These are phyloP conservation scores for Zapus hudsonius DNA, from an alignment of 2,113 vertebrate genomes.

Conservation along the genomic window DNA sequence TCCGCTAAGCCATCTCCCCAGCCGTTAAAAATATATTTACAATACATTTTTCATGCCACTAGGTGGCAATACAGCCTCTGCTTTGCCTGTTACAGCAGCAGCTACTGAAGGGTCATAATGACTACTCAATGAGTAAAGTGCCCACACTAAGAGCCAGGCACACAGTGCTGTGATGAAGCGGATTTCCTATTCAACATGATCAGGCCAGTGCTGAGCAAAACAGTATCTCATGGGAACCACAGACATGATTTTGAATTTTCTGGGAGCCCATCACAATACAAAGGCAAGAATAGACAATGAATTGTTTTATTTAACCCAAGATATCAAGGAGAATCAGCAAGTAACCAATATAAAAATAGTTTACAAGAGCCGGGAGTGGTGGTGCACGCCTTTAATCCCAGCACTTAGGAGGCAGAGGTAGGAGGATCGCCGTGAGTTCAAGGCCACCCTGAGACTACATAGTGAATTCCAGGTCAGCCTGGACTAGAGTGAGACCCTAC, in stretches of 20 bases:
- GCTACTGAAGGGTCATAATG: fast-evolving
- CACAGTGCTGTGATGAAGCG: fast-evolving
- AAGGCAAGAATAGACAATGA: neutral
- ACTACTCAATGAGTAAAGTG: fast-evolving
- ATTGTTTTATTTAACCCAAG: neutral
- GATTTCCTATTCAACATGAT: neutral
- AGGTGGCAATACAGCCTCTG: neutral
- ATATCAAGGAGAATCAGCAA: neutral
- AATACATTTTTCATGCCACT: neutral
- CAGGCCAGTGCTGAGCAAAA: fast-evolving
- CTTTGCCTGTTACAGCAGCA: fast-evolving
- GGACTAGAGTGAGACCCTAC: no score
- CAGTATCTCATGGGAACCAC: neutral
- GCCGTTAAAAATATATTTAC: no score
- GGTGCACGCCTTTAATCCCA: no score
- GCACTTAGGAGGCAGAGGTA: no score
- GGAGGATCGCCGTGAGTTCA: no score
- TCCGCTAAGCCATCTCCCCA: no score
- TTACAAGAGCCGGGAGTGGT: no score
- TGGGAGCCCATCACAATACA: neutral
- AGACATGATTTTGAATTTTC: neutral
- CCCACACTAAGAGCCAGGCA: fast-evolving
- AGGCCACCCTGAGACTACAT: no score
- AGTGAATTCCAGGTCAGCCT: no score
- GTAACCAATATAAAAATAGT: neutral